A percentile compares a stretch with the other conserved stretches of the same genome.
Conservation (phyloP, 2,888 invertebrate genomes). For the Mythimna impura region DNA sequence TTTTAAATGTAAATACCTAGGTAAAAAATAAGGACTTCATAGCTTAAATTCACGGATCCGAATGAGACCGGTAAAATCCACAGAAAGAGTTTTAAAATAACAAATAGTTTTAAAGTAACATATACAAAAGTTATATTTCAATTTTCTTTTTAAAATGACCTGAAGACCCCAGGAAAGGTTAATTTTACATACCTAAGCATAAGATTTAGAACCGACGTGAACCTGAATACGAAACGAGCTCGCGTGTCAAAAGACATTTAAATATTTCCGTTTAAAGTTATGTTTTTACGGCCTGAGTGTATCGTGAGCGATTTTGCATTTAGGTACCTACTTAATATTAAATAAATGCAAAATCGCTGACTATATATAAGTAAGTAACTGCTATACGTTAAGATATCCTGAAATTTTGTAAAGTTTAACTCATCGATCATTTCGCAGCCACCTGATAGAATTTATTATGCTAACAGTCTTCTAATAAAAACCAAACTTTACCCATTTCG, state of each 20-base stretch:
- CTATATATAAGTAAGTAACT: slow-evolving; percentile 7
- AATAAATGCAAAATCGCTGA: slow-evolving; percentile 40
- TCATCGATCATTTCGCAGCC: slow-evolving; percentile 5
- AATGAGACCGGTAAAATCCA: not conserved
- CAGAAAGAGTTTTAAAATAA: not conserved
- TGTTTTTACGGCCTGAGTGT: slow-evolving; percentile 66
- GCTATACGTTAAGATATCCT: not conserved
- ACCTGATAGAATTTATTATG: slow-evolving; percentile 14
- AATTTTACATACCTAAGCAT: slow-evolving; percentile 26
- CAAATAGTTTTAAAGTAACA: not conserved
- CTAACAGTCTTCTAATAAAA: not conserved
- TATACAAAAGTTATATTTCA: not conserved
- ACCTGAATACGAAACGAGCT: slow-evolving; percentile 68
- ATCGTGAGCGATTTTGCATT: slow-evolving; percentile 4
- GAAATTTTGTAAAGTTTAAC: slow-evolving; percentile 9
- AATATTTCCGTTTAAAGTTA: slow-evolving; percentile 75
- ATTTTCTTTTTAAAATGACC: slow-evolving; percentile 1
- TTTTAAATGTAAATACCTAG: too few species aligned
- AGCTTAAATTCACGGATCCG: not conserved
- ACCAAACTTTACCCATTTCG: slow-evolving; percentile 15
- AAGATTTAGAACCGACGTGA: slow-evolving; percentile 45
- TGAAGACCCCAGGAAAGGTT: slow-evolving; percentile 18
- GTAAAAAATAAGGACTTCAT: not conserved
- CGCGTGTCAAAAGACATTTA: slow-evolving; percentile 75
- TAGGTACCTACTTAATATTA: slow-evolving; percentile 36